Evolutionary conservation across 1,140 invertebrate species (phyloP).

Genomic region (Atta colombica): DNA sequence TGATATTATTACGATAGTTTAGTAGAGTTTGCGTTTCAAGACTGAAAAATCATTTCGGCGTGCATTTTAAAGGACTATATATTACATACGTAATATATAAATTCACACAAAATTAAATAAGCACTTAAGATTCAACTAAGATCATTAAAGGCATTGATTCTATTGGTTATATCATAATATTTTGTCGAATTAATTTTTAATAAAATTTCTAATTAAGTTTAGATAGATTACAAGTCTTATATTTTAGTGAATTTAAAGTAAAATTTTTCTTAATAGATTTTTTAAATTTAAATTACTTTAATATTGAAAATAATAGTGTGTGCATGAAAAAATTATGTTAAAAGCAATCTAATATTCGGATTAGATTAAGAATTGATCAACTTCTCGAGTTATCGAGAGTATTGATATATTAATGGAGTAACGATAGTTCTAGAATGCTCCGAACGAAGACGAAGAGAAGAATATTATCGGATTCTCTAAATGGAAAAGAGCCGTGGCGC

Average conservation of each 20-base stretch:
- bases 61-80: too few relatives aligned
- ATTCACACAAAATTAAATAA: too few relatives aligned
- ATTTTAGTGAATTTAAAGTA: neutral
- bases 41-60: too few relatives aligned
- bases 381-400: neutral
- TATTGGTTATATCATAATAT: neutral
- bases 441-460: slow-evolving; percentile 56
- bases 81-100: too few relatives aligned
- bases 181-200: neutral
- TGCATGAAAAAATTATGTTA: neutral
- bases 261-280: neutral
- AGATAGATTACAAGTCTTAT: neutral
- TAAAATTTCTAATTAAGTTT: neutral
- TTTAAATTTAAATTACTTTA: neutral
- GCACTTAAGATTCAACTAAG: too few relatives aligned
- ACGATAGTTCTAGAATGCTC: slow-evolving; percentile 56
- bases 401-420: slow-evolving; percentile 40
- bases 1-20: too few relatives aligned
- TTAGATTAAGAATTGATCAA: slow-evolving; percentile 10
- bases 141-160: too few relatives aligned
- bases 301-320: neutral
- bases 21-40: too few relatives aligned
- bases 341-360: neutral
- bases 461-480: slow-evolving; percentile 71
- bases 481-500: slow-evolving; percentile 76